Evolutionary conservation across 2,888 invertebrate genomes (phyloP), one percentile per base, ranked within the genome.

Genomic region (Slavum lentiscoides): DNA sequence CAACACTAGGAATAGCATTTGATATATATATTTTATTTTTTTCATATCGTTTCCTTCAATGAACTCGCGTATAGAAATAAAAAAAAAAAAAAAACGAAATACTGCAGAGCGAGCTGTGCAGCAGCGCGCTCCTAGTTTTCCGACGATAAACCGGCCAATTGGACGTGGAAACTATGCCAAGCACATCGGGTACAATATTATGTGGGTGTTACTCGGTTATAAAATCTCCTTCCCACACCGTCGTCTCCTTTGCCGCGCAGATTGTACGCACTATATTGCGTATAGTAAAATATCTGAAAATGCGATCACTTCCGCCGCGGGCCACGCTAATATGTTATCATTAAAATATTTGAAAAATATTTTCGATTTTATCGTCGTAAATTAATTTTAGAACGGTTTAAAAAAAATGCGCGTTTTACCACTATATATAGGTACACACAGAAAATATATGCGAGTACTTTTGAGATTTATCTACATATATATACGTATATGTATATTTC

Each of bases 1-100:
- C 77, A 80, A 70, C 77, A 72, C 70, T 80, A 80, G 70, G 70
- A 80, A 70, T 80, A 80, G 69, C 77, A 70, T 62, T 70, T 69
- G 55, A 74, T 70, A 64, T 74, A 30, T 30, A 30, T 30, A 30
- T 30, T 30, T 30, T 30, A 2, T 30, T 30, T 70, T 68, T 69
- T 70, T 64, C 55, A 62, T 70, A 70, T 80, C 64, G 64, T 53
- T 70, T 80, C 70, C 69, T 70, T 80, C 77, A 80, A 80, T 80
- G 77, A 80, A 70, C 39, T 75, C 66, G 21, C 66, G 37, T 70
- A 64, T 30, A 17, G 21, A 19, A 30, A 74, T 30, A 53, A 74
- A 74, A 61, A 30, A 43, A 43, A 69, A 21, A n/a, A 66, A 39
- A n/a, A 39, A 21, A 67, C 30, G 30, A 49, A 30, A 66, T 15